Conservation (phyloP, 2,113 vertebrate genomes). For the Rhinolophus sinicus region DNA sequence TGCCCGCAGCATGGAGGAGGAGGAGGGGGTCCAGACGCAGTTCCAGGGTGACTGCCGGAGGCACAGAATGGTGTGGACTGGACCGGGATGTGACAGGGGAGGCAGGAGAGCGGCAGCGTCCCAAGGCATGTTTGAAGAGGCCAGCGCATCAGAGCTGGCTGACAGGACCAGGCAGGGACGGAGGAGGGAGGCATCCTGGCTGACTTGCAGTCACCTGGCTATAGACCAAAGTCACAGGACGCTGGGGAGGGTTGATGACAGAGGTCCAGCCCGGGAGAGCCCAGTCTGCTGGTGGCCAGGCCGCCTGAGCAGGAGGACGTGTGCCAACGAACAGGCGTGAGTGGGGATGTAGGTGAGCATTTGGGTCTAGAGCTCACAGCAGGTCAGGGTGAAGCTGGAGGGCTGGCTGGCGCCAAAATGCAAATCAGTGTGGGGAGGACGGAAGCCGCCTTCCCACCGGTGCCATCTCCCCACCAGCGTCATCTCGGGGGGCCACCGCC, state of each 20-base stretch:
- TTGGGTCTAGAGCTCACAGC: neutral
- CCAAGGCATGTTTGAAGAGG: accelerated
- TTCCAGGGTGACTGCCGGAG: too few species aligned
- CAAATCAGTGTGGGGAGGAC: too few species aligned
- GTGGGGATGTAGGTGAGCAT: accelerated
- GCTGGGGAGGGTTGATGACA: neutral
- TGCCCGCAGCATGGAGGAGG: neutral
- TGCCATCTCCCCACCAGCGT: too few species aligned
- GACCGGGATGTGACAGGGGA: too few species aligned
- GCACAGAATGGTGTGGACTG: too few species aligned
- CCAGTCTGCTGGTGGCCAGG: accelerated
- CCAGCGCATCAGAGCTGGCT: too few species aligned
- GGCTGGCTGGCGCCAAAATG: neutral
- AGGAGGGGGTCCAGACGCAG: too few species aligned
- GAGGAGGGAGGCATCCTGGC: accelerated
- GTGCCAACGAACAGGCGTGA: accelerated
- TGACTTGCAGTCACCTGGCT: too few species aligned
- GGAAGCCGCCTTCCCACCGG: neutral
- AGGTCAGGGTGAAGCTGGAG: neutral
- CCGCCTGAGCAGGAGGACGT: neutral
- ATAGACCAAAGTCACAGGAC: too few species aligned
- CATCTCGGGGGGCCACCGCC: too few species aligned
- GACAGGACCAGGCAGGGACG: accelerated
- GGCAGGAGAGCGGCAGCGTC: accelerated
- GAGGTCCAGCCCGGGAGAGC: neutral